Evolutionary conservation across 2,888 invertebrate genomes (phyloP).

Genomic region (Bimastos eiseni): DNA sequence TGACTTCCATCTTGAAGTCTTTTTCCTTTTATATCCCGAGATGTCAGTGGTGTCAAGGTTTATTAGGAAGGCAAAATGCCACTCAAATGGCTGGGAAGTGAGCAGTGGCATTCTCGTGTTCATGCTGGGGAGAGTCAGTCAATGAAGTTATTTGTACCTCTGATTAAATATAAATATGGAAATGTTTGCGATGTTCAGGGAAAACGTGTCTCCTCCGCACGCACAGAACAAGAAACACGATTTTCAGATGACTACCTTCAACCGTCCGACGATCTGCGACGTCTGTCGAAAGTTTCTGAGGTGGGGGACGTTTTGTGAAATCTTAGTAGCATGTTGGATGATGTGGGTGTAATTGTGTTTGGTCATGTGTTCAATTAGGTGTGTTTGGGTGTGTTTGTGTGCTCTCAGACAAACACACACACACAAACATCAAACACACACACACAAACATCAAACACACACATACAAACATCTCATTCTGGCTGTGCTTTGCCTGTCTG

Average conservation of each 20-base stretch:
- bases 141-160: not conserved
- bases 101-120: not conserved
- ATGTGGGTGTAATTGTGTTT: not conserved
- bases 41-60: not conserved
- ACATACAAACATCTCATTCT: too few species aligned
- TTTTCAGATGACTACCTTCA: slow-evolving; percentile 81
- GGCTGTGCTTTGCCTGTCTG: not conserved
- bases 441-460: too few species aligned
- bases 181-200: not conserved
- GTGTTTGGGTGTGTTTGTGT: too few species aligned
- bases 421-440: too few species aligned
- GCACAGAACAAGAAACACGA: slow-evolving; percentile 64
- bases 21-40: not conserved
- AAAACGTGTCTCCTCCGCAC: not conserved
- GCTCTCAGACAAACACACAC: too few species aligned
- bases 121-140: not conserved
- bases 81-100: not conserved
- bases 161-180: not conserved
- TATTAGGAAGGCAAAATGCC: too few species aligned
- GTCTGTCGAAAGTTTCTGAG: slow-evolving; percentile 90
- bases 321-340: too few species aligned
- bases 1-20: not conserved
- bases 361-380: too few species aligned
- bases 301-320: slow-evolving; percentile 41
- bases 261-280: slow-evolving; percentile 80